Base-by-base conservation (phyloP, 2,888 invertebrate genomes). In the Perizoma flavofasciatum region DNA sequence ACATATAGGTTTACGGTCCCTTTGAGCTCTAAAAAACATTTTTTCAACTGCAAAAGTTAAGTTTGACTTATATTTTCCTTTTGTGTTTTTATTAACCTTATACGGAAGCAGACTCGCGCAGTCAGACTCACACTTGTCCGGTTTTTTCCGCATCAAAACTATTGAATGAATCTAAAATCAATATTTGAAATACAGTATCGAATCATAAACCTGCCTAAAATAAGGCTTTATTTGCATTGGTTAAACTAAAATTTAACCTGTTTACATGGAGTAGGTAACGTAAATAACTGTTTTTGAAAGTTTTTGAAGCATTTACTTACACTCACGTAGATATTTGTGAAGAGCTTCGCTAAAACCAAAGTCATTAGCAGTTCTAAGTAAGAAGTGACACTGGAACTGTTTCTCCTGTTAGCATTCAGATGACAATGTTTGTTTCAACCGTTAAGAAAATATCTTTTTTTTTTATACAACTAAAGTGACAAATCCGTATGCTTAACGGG, bases 261-360 rank as follows among this genome's bases (percentile, higher is more conserved):
- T 41, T 41, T 41, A 35, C 52, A 35, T 44, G 4, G 32, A 46
- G 40, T 53, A 22, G 22, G 22, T 53, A 53, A 6, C 40, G 39
- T 39, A 32, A 53, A 53, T 52, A 52, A 45, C 45, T 47, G 53
- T 22, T 32, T 45, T 56, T 47, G 50, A 57, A 57, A 57, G 56
- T 57, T 56, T 39, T 6, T 46, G 50, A 47, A 48, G 37, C 10
- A 11, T 0, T 5, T 33, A 4, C 9, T 4, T 4, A 46, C 11
- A 22, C n/a, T n/a, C 4, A 6, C 3, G 5, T 6, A 6, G 7
- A 50, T 4, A 11, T 9, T 50, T 55, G n/a, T 50, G 55, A 61
- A 59, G 56, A 57, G 3, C 3, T 46, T 11, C 33, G 66, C 55
- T 66, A 63, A 66, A 51, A 61, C 7, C 46, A 33, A 47, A 39